Base-by-base conservation (phyloP, 2,113 vertebrate species). In the Anoplopoma fimbria region DNA sequence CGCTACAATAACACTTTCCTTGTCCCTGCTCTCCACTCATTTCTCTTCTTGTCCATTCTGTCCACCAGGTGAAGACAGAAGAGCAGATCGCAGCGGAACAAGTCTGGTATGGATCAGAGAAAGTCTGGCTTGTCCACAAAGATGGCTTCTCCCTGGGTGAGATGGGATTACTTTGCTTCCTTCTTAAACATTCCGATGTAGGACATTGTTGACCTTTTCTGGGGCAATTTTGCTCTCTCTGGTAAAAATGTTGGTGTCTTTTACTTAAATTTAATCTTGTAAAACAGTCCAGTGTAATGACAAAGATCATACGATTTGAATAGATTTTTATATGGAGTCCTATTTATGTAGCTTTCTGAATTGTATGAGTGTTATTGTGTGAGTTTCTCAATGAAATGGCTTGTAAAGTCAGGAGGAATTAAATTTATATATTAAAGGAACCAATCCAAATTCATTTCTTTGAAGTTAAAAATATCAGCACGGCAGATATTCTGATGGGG, bases 91-190 rank as follows among this genome's bases (percentile, higher is more conserved):
- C 96, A 0, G 96, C 96, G 0, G 98, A 99, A 87, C 97, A 99
- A 91, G 96, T 96, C 81, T 99, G 98, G 98, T 97, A 97, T 2
- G 97, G 97, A 92, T 97, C 98, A 0, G 98, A 99, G 88, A 99
- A 99, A 83, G 96, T 98, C 89, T 99, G 98, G 98, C 96, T 99
- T 81, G 95, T 98, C 91, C 98, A 99, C 94, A 97, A 95, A 86
- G 96, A 99, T 69, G 98, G 98, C 70, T 99, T 99, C 92, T 98
- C 97, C n/a, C 91, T 98, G 85, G 98, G 98, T 99, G 73, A 94
- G 93, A 75, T 8, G 14, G 29, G 4, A 34, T 60, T 60, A 31
- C 57, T 33, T 31, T 17, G 31, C 31, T 38, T 75, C 4, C 6
- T 12, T 25, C 40, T 38, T 15, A 53, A 53, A 55, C 25, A 21